Conservation (phyloP, 2,888 invertebrate genomes). For the Cephonodes hylas region DNA sequence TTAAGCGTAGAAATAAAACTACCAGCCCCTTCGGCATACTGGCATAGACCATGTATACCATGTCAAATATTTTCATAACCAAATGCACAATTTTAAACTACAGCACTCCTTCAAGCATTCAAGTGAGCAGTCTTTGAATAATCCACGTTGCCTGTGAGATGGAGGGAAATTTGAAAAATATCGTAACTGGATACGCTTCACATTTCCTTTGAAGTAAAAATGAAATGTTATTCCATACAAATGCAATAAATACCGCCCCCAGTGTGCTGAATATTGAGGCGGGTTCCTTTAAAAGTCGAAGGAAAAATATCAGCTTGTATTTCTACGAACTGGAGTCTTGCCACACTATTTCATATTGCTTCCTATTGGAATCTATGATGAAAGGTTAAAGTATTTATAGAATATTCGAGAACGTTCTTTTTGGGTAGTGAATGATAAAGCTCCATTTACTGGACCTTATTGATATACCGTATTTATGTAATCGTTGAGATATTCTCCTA, state of each 20-base stretch:
- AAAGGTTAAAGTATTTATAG: not conserved
- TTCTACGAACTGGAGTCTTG: not conserved
- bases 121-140: not conserved
- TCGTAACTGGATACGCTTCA: not conserved
- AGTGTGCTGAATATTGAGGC: not conserved
- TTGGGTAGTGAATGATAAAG: not conserved
- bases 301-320: not conserved
- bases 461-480: not conserved
- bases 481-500: too few relatives aligned
- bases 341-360: not conserved
- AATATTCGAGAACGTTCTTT: not conserved
- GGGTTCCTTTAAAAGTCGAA: not conserved
- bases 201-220: not conserved
- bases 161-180: not conserved
- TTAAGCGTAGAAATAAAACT: too few relatives aligned
- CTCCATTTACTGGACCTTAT: not conserved
- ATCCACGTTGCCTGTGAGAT: not conserved
- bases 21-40: too few relatives aligned
- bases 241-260: not conserved
- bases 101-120: not conserved
- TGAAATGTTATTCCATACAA: conserved; percentile 4
- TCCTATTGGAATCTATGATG: not conserved
- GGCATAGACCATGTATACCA: too few relatives aligned
- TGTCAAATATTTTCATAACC: not conserved
- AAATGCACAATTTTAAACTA: not conserved